These are phyloP conservation scores for Castor canadensis DNA, from an alignment of 2,113 vertebrate genomes.

Conservation along the genomic window DNA sequence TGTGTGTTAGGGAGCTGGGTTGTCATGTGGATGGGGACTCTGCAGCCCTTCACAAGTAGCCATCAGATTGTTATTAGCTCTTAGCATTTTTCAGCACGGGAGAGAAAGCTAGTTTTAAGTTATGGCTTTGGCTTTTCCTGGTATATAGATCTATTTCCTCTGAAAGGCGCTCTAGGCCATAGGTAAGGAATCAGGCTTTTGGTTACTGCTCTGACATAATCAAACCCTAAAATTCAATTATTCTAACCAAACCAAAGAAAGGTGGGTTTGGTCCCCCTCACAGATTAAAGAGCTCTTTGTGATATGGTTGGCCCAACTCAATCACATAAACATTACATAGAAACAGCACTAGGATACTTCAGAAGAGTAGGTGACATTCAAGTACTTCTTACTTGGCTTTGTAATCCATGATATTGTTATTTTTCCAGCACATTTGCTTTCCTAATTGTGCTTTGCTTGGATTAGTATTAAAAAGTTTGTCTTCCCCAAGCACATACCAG, in stretches of 20 bases:
- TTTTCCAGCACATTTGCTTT: slow-evolving; percentile 76
- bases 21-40: not conserved
- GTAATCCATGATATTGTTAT: slow-evolving; percentile 73
- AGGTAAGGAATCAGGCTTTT: not conserved
- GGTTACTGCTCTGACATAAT: not conserved
- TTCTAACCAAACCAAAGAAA: not conserved
- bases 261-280: not conserved
- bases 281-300: not conserved
- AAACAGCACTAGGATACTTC: slow-evolving; percentile 47
- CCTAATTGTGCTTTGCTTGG: slow-evolving; percentile 80
- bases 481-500: slow-evolving; percentile 75
- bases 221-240: slow-evolving; percentile 10
- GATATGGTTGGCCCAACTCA: not conserved
- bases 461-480: slow-evolving; percentile 77
- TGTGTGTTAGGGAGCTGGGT: not conserved
- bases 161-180: not conserved
- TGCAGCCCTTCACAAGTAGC: not conserved
- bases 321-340: not conserved
- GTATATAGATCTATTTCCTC: not conserved
- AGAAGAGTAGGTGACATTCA: slow-evolving; percentile 60
- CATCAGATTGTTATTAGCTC: not conserved
- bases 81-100: not conserved
- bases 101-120: not conserved
- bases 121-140: not conserved
- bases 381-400: slow-evolving; percentile 72